Evolutionary conservation across 2,888 invertebrate species (phyloP).

Genomic region (Cephus nigrinus): DNA sequence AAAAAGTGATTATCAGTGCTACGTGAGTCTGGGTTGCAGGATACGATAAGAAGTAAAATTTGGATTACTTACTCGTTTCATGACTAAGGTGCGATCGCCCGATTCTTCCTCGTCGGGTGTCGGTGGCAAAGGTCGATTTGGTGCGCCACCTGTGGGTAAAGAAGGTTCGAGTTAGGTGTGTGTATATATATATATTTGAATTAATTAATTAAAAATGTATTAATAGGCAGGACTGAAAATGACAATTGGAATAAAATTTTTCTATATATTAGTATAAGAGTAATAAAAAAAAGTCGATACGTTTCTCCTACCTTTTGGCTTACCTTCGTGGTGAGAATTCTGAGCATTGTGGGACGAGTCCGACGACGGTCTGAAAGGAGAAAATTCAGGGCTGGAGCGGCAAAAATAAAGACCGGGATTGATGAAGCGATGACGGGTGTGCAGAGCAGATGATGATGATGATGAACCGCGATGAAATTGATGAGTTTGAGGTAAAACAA

Average conservation of each 20-base stretch:
- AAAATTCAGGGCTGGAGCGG: constrained; percentile 66
- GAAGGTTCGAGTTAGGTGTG: constrained; percentile 1
- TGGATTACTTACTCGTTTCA: constrained; percentile 83
- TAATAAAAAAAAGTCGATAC: constrained; percentile 5
- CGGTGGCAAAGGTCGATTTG: constrained; percentile 92
- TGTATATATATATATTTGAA: neutral
- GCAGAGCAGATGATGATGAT: constrained; percentile 29
- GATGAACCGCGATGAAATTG: constrained; percentile 17
- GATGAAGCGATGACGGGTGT: constrained; percentile 35
- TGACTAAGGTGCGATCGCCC: constrained; percentile 90
- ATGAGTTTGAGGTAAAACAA: constrained; percentile 11
- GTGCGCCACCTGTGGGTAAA: constrained; percentile 74
- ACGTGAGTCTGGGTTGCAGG: neutral
- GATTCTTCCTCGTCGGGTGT: constrained; percentile 93
- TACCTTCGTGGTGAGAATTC: constrained; percentile 64
- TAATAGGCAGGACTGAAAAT: too few relatives aligned
- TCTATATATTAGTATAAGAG: neutral
- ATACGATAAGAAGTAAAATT: neutral
- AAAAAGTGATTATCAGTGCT: neutral
- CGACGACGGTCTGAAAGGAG: constrained; percentile 67
- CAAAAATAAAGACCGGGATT: constrained; percentile 29
- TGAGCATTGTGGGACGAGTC: constrained; percentile 63
- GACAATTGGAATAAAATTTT: too few relatives aligned
- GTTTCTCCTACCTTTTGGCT: constrained; percentile 33
- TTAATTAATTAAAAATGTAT: too few relatives aligned